Evolutionary conservation across 2,888 invertebrate species (phyloP).

Genomic region (Chaitophorus viminalis): DNA sequence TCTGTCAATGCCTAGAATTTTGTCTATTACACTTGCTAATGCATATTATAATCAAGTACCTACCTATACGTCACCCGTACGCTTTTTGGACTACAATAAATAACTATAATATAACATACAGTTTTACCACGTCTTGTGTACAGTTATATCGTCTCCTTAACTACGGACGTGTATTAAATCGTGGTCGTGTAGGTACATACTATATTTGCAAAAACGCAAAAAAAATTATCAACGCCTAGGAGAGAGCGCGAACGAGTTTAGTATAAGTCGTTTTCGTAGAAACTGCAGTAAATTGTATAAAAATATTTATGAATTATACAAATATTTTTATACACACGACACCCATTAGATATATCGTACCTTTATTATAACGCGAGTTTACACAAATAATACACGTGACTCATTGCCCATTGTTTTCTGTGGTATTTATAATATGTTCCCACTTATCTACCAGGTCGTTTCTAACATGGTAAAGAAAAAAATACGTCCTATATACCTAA

Average conservation of each 20-base stretch:
- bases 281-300: conserved; percentile 17
- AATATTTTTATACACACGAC: not conserved
- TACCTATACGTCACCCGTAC: not conserved
- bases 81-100: not conserved
- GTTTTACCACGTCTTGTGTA: not conserved
- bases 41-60: too few relatives aligned
- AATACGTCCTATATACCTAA: not conserved
- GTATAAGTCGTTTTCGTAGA: conserved; percentile 18
- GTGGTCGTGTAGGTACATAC: too few relatives aligned
- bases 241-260: too few relatives aligned
- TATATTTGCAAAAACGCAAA: too few relatives aligned
- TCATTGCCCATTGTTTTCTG: conserved; percentile 52
- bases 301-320: too few relatives aligned
- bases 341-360: not conserved
- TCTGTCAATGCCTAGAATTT: not conserved
- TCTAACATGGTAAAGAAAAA: not conserved
- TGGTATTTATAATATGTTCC: conserved; percentile 27
- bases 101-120: not conserved
- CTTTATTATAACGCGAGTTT: not conserved
- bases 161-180: too few relatives aligned
- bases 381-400: conserved; percentile 35
- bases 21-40: not conserved
- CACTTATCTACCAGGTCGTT: not conserved
- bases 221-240: too few relatives aligned
- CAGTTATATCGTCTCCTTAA: not conserved